Percentiles rank a stretch among this genome's conserved stretches.
These are phyloP conservation scores for Himalopsyche japonica DNA, from an alignment of 2,888 invertebrate genomes.

Conservation along the genomic window DNA sequence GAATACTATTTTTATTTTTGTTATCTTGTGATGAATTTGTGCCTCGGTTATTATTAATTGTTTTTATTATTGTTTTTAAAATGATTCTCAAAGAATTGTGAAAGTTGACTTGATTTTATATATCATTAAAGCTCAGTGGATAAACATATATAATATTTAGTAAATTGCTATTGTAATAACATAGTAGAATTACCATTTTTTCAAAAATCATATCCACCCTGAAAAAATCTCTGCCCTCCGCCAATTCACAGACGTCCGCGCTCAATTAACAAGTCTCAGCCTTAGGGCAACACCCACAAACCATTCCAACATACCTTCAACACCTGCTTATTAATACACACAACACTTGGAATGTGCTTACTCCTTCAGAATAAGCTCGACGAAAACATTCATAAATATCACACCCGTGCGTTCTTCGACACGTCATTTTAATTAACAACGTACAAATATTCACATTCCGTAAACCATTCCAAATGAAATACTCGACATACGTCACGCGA, in stretches of 20 bases:
- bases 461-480: background rate
- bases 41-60: too few relatives aligned
- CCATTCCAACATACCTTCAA: background rate
- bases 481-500: background rate
- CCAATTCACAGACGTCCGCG: conserved; percentile 21
- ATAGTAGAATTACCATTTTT: too few relatives aligned
- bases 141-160: too few relatives aligned
- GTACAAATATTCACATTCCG: background rate
- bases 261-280: conserved; percentile 23
- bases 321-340: conserved; percentile 1
- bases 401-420: conserved; percentile 4
- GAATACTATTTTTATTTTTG: too few relatives aligned
- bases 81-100: too few relatives aligned
- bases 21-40: too few relatives aligned
- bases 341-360: background rate
- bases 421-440: conserved; percentile 31
- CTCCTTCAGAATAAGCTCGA: background rate
- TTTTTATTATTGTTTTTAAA: too few relatives aligned
- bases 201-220: background rate
- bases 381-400: conserved; percentile 21
- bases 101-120: too few relatives aligned
- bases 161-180: too few relatives aligned
- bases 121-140: too few relatives aligned
- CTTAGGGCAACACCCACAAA: conserved; percentile 11
- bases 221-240: background rate